Evolutionary conservation across 2,888 invertebrate species (phyloP), one percentile per base, ranked within the genome.

Genomic region (Gisinianus flammeolus): DNA sequence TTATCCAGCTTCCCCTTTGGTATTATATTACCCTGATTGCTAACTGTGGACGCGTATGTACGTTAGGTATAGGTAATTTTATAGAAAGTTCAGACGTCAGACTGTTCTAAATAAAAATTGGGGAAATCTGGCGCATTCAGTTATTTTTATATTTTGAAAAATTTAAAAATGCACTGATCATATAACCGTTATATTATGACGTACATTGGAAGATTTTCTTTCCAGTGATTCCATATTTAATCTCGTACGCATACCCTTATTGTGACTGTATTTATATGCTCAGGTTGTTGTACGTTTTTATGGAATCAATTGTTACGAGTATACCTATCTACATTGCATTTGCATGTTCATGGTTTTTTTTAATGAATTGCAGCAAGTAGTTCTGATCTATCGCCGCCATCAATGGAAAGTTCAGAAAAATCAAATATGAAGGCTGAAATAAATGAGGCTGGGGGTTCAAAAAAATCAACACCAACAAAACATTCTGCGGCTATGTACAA

Each of bases 291-390:
- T 6, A n/a, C n/a, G n/a, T n/a, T n/a, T n/a, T n/a, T n/a, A n/a
- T n/a, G n/a, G n/a, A n/a, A n/a, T n/a, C n/a, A n/a, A n/a, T n/a
- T n/a, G n/a, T n/a, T n/a, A n/a, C n/a, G n/a, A n/a, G n/a, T 22
- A 56, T 56, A 56, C 56, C 16, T 56, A 44, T n/a, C n/a, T n/a
- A n/a, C n/a, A n/a, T n/a, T n/a, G n/a, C 44, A 44, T 44, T 44
- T 44, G 44, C 19, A 44, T 44, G 19, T 44, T 44, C 12, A 16
- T 12, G 28, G 4, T 6, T 64, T 64, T 64, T 64, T 19, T 4
- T 28, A 64, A 64, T 64, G 16, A 68, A 67, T 26, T 77, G 8
- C 64, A 84, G 84, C 81, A 28, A 84, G 83, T 78, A 83, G 83
- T 74, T 81, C 81, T 22, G 82, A 84, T 69, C 70, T 84, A 26